Evolutionary conservation across 1,140 invertebrate species (phyloP), one percentile per base, ranked within the genome.

Genomic region (Heliothis virescens): DNA sequence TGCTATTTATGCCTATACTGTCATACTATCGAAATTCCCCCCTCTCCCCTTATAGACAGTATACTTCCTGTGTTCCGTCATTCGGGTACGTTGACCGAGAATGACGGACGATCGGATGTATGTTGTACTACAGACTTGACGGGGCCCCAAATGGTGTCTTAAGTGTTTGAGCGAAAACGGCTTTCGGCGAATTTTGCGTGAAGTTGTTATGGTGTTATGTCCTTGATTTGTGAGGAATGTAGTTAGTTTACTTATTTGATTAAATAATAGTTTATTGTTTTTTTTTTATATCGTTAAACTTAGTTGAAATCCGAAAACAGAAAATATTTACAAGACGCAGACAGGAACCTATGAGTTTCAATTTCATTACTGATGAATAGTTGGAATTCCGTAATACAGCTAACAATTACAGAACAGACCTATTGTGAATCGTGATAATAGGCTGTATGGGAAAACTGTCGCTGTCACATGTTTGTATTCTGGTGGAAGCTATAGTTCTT

Each of bases 71-170:
- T 53, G 48, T 69, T 69, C 47, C 57, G 57, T 60, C 67, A 71
- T 26, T 71, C 48, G 67, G 21, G 67, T 71, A 71, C 67, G 16
- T 71, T 71, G 67, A 71, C 67, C 67, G 67, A 71, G 48, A n/a
- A 67, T n/a, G 63, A 67, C 41, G 67, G 48, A 71, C 67, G 12
- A 52, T 71, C 67, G 48, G 67, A 71, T 53, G 67, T 71, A 71
- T 29, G n/a, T 67, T 21, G 63, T 67, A 67, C 63, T 18, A 71
- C 13, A 71, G 48, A 71, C 47, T 12, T 53, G 53, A 53, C 67
- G 67, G 67, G 63, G 41, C 63, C 48, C 41, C 18, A 48, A 18
- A 15, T 71, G 29, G 48, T 53, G 21, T 11, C 21, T 29, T 60
- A 26, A 26, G 48, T 53, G 5, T 29, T 50, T n/a, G 12, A 18